A percentile compares a stretch with the other conserved stretches of the same genome.
Evolutionary conservation across 2,888 invertebrate genomes (phyloP).

Genomic region (Thyatira batis): DNA sequence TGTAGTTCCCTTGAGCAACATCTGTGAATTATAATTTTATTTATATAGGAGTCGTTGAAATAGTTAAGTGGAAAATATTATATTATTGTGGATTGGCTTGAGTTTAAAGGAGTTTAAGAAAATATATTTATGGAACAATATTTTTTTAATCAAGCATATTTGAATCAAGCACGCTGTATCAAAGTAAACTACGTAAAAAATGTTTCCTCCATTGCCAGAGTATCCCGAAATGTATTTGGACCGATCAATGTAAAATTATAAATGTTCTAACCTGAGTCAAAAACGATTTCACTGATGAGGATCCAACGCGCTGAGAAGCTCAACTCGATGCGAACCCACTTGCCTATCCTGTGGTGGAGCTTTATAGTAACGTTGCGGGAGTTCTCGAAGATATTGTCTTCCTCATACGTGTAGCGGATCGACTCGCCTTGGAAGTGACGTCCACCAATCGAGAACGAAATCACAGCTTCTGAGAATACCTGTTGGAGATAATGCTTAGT

Average conservation of each 20-base stretch:
- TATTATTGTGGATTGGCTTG: no score
- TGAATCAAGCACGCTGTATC: no score
- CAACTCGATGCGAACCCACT: slow-evolving; percentile 89
- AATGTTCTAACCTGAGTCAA: slow-evolving; percentile 86
- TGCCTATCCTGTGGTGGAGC: slow-evolving; percentile 90
- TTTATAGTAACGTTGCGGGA: slow-evolving; percentile 92
- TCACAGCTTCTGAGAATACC: slow-evolving; percentile 90
- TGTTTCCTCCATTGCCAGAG: no score
- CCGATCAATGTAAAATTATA: not conserved
- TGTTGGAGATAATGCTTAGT: slow-evolving; percentile 53
- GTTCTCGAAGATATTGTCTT: slow-evolving; percentile 90
- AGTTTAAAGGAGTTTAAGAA: no score
- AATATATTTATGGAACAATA: no score
- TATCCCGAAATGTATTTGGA: not conserved
- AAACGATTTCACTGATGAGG: slow-evolving; percentile 94
- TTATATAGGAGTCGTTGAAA: no score
- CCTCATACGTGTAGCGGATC: slow-evolving; percentile 86
- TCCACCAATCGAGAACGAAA: slow-evolving; percentile 92
- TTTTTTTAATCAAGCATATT: no score
- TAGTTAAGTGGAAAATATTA: no score
- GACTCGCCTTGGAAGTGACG: slow-evolving; percentile 89
- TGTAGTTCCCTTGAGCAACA: slow-evolving; percentile 88
- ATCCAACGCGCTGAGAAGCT: slow-evolving; percentile 93
- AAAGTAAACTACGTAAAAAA: no score
- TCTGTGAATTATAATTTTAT: slow-evolving; percentile 55